Conservation (phyloP, 2,888 invertebrate genomes). For the Polymixis flavicincta region DNA sequence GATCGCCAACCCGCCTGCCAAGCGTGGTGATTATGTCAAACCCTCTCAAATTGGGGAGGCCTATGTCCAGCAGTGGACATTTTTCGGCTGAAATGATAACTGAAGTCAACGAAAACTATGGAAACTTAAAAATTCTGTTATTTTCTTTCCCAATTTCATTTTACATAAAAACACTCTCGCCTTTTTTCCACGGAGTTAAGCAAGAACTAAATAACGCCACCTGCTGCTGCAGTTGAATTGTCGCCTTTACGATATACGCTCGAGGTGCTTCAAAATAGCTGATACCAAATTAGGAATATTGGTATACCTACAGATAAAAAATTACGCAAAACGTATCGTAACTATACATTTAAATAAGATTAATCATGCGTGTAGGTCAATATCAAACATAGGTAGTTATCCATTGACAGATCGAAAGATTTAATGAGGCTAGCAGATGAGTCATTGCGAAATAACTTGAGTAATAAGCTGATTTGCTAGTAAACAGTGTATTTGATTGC, state of each 20-base stretch:
- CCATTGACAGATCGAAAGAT: conserved; percentile 32
- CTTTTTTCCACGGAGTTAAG: not conserved
- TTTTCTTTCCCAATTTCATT: not conserved
- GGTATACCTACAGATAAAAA: not conserved
- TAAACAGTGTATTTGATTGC: conserved; percentile 14
- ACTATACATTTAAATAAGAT: conserved; percentile 34
- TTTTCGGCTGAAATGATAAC: too few relatives aligned
- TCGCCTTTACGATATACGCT: not conserved
- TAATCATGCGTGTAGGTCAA: conserved; percentile 42
- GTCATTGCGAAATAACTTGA: conserved; percentile 30
- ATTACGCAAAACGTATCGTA: conserved; percentile 32
- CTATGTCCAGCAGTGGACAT: too few relatives aligned
- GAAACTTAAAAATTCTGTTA: not conserved
- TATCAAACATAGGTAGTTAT: conserved; percentile 15
- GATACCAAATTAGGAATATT: not conserved
- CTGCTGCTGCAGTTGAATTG: not conserved
- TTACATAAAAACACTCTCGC: not conserved
- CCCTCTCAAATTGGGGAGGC: too few relatives aligned
- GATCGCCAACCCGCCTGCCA: too few relatives aligned
- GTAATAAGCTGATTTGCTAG: conserved; percentile 27
- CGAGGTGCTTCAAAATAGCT: not conserved
- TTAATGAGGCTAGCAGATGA: conserved; percentile 33
- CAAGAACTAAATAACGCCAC: fast-evolving
- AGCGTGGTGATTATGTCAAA: too few relatives aligned
- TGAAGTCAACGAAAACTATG: not conserved